Conservation (phyloP, 2,797 vertebrate genomes). For the Chrysocyon brachyurus region DNA sequence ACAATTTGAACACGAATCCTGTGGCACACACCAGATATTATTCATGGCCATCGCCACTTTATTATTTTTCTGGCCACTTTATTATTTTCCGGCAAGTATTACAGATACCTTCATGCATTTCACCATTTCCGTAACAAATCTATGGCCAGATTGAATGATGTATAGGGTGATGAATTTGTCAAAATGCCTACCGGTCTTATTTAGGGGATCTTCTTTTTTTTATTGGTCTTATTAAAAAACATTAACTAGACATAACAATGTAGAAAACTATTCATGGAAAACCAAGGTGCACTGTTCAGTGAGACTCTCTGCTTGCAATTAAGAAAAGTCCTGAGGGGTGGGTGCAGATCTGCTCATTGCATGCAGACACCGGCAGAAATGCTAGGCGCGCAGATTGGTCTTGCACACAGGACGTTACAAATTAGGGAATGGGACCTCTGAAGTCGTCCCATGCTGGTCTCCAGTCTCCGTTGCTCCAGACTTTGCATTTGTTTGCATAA, state of each 20-base stretch:
- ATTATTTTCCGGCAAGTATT: no score
- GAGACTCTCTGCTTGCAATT: background rate
- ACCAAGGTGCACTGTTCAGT: accelerated
- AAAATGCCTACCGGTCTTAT: background rate
- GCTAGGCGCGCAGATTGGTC: background rate
- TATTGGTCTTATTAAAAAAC: background rate
- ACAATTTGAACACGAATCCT: background rate
- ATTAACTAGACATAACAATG: background rate
- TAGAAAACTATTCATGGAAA: accelerated
- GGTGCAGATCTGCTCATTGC: accelerated
- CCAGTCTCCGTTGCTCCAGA: slow-evolving; percentile 73
- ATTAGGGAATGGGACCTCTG: background rate
- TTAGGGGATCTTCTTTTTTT: background rate
- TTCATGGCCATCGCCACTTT: accelerated
- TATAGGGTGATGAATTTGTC: background rate
- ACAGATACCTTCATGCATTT: accelerated
- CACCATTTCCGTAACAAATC: background rate
- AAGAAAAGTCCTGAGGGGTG: no score
- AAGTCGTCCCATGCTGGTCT: slow-evolving; percentile 79
- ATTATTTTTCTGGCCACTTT: no score
- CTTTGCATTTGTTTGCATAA: slow-evolving; percentile 90
- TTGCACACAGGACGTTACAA: slow-evolving; percentile 5
- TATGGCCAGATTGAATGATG: background rate
- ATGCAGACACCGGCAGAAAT: background rate
- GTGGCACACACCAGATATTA: accelerated